Conservation (phyloP, 2,888 invertebrate species). For the Aphrophora alni region DNA sequence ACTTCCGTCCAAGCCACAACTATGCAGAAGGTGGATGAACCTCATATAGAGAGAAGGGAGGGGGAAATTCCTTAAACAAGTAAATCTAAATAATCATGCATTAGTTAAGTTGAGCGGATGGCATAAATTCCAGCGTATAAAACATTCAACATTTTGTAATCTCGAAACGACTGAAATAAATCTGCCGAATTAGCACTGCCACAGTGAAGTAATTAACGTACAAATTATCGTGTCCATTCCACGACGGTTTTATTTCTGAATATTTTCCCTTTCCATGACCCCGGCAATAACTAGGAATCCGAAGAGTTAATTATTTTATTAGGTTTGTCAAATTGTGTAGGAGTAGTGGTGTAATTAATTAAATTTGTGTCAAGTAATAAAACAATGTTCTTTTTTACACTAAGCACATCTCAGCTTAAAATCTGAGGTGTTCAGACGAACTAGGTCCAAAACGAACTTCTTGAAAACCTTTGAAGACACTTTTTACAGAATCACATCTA, state of each 20-base stretch:
- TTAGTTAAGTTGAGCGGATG: background rate
- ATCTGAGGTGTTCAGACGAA: too few relatives aligned
- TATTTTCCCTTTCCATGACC: background rate
- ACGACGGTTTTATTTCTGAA: background rate
- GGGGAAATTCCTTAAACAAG: background rate
- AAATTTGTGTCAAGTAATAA: too few relatives aligned
- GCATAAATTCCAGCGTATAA: background rate
- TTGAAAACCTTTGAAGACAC: too few relatives aligned
- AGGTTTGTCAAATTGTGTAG: too few relatives aligned
- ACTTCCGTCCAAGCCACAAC: too few relatives aligned
- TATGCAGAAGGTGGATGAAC: background rate
- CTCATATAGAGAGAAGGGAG: background rate
- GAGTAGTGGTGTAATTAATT: too few relatives aligned
- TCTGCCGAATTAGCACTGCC: background rate
- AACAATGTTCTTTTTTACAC: too few relatives aligned
- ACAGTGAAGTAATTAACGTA: background rate
- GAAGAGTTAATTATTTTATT: too few relatives aligned
- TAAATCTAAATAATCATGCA: background rate
- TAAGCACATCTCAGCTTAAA: too few relatives aligned
- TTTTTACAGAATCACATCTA: too few relatives aligned
- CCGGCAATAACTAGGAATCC: too few relatives aligned
- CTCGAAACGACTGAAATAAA: background rate
- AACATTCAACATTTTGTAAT: background rate
- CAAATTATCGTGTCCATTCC: background rate
- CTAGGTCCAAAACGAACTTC: too few relatives aligned